Evolutionary conservation across 2,888 invertebrate genomes (phyloP), one percentile per base, ranked within the genome.

Genomic region (Herminia tarsipennalis): DNA sequence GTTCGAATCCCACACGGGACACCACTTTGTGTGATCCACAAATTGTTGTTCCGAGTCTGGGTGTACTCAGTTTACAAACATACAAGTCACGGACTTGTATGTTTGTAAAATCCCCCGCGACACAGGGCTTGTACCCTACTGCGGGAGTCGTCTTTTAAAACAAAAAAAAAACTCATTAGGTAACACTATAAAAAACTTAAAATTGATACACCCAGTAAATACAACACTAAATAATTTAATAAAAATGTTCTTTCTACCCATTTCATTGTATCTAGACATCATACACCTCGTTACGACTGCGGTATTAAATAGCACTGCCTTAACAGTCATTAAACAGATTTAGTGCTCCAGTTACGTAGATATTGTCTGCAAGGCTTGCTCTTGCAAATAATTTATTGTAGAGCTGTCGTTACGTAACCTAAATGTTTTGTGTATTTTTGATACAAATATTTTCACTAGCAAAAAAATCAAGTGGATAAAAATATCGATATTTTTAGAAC

Each of bases 251-350:
- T 5, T 3, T 8, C 14, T 20, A 20, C 2, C 3, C 22, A 25
- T 5, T 27, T 36, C n/a, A 36, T 20, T 27, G 18, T 27, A 36
- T 27, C 5, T 18, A 6, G 18, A 36, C 36, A 36, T 27, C 20
- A 13, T 13, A 21, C 9, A 20, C 70, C 73, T 78, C 70, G 77
- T 78, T 83, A 78, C 75, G 68, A 67, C 69, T 70, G 69, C 71
- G 76, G 81, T 84, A 89, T 88, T 81, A 84, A 84, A 88, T 86
- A 77, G 82, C 84, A 86, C 86, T 86, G 83, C 73, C 84, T 81
- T 88, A 87, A 86, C 87, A 86, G 88, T 81, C 79, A 78, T 83
- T 81, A 84, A 86, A 85, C 80, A 83, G 64, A 55, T 51, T 39
- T 38, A 43, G 77, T 80, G 84, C 76, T 85, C 82, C 75, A 82